phyloP scores from a whole-genome alignment of 2,797 vertebrate species.

The Pogonophryne albipinna region DNA sequence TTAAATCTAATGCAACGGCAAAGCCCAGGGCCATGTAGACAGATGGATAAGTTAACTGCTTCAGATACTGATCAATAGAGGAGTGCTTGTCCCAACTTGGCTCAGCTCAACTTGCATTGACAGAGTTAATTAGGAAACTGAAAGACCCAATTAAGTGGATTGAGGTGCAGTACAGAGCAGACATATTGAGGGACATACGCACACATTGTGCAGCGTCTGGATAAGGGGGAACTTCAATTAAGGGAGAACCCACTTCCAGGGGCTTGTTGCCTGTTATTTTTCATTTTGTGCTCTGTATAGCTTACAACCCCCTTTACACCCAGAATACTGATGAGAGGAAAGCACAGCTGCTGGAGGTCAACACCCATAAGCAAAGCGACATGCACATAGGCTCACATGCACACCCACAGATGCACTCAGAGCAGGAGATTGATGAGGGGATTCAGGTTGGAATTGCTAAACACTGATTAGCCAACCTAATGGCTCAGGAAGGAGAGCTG shows the following conservation, averaged over 20 bases:
- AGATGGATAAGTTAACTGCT: conserved; percentile 77
- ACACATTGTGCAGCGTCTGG: conserved; percentile 83
- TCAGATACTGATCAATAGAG: conserved; percentile 76
- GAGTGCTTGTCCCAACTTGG: conserved; percentile 72
- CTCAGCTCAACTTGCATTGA: conserved; percentile 65
- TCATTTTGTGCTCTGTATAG: conserved; percentile 69
- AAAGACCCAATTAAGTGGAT: conserved; percentile 86
- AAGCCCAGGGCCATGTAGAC: conserved; percentile 38
- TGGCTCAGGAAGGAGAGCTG: conserved; percentile 20
- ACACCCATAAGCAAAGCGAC: conserved; percentile 54
- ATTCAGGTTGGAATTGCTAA: conserved; percentile 52
- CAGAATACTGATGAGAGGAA: conserved; percentile 80
- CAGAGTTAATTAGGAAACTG: conserved; percentile 85
- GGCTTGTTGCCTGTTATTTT: conserved; percentile 77
- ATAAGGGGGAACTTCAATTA: conserved; percentile 83
- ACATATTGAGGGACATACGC: conserved; percentile 85
- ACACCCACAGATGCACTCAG: conserved; percentile 54
- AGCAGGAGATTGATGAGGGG: conserved; percentile 49
- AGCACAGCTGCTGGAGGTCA: conserved; percentile 81
- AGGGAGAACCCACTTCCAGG: conserved; percentile 71
- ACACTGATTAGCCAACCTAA: conserved; percentile 54
- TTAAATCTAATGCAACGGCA: conserved; percentile 16
- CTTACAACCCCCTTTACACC: conserved; percentile 57
- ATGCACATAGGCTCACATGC: conserved; percentile 50
- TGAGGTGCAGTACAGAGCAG: conserved; percentile 65